A percentile compares a stretch with the other conserved stretches of the same genome.
phyloP scores from a whole-genome alignment of 2,113 vertebrate species.

The Oophaga pumilio region DNA sequence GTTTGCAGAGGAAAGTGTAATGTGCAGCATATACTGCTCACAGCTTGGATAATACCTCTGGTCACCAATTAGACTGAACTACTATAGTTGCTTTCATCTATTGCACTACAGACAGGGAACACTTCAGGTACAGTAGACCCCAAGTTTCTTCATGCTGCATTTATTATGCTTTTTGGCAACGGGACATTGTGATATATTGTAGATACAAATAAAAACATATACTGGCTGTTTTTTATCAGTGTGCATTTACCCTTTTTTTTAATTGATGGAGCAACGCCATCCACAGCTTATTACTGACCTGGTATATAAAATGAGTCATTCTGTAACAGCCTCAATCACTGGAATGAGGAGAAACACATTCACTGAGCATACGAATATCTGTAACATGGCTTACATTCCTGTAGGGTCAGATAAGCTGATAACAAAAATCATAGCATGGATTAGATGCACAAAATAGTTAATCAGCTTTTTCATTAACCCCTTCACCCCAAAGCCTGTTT shows the following conservation, averaged over 20 bases:
- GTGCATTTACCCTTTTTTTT: not conserved
- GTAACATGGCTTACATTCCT: not conserved
- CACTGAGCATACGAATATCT: not conserved
- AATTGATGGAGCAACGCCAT: not conserved
- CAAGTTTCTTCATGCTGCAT: not conserved
- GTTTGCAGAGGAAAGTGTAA: not conserved
- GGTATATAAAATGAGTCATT: slow-evolving; percentile 5
- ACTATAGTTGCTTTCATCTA: not conserved
- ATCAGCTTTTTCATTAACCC: not conserved
- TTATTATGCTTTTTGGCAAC: not conserved
- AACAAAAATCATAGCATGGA: not conserved
- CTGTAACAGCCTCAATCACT: not conserved
- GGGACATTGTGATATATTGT: not conserved
- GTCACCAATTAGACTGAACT: not conserved
- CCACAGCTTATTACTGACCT: not conserved
- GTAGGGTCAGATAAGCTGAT: not conserved
- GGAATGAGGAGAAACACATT: not conserved
- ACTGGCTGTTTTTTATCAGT: not conserved
- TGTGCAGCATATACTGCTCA: not conserved
- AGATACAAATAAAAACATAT: not conserved
- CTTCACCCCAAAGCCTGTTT: too few relatives aligned
- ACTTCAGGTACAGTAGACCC: slow-evolving; percentile 21
- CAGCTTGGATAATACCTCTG: not conserved
- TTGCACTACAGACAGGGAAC: not conserved
- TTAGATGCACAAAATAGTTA: not conserved